Percentiles rank a stretch among this genome's conserved stretches.
phyloP scores from a whole-genome alignment of 2,888 invertebrate genomes.

The Eristalinus aeneus region DNA sequence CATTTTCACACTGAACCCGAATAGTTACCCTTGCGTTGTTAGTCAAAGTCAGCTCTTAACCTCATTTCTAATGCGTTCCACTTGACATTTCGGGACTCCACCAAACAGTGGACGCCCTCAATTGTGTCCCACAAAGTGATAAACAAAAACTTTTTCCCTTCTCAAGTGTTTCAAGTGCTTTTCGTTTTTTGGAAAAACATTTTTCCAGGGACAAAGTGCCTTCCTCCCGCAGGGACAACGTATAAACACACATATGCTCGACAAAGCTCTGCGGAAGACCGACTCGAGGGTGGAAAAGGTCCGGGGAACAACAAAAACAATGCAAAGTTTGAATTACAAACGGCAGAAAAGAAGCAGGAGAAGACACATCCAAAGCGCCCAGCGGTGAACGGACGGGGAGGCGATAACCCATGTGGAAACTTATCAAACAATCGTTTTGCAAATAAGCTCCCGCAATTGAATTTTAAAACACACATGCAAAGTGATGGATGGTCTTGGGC shows the following conservation, averaged over 20 bases:
- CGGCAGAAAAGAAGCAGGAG: conserved; percentile 7
- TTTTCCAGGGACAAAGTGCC: conserved; percentile 17
- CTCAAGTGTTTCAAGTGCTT: conserved; percentile 66
- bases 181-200: background rate
- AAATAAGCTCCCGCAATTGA: conserved; percentile 64
- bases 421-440: conserved; percentile 65
- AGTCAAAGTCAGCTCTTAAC: background rate
- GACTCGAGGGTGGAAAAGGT: conserved; percentile 45
- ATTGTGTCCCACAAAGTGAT: conserved; percentile 10
- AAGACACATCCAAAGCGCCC: background rate
- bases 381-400: background rate
- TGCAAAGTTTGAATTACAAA: conserved; percentile 12
- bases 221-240: conserved; percentile 25
- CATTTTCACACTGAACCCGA: too few species aligned
- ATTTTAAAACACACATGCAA: conserved; percentile 69
- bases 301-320: conserved; percentile 35
- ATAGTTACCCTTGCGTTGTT: too few species aligned
- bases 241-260: conserved; percentile 37
- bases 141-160: conserved; percentile 49
- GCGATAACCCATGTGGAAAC: conserved; percentile 34
- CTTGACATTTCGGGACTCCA: background rate
- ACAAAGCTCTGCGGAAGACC: conserved; percentile 32
- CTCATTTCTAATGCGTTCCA: background rate
- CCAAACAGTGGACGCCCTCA: background rate
- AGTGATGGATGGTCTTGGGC: conserved; percentile 50